Base-by-base conservation (phyloP, 2,113 vertebrate genomes). In the Mastomys coucha region DNA sequence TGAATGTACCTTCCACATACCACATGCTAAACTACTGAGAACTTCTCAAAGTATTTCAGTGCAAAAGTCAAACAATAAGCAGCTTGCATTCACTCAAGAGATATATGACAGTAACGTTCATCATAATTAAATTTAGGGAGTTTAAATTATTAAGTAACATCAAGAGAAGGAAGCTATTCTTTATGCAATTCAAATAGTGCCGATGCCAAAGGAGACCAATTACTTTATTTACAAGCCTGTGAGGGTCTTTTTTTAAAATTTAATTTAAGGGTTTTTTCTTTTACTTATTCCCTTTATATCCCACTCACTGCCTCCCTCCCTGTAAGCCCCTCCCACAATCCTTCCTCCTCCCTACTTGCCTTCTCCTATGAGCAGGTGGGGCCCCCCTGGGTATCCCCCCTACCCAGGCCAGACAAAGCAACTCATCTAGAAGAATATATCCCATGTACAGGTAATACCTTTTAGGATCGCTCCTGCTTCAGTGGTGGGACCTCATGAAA, bases 91-190 rank as follows among this genome's bases (percentile, higher is more conserved):
- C 51, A 45, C 56, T 93, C 73, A 56, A 82, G 56, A 89, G 28
- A 96, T 26, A 31, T 42, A 88, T 26, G 36, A 89, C 26, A 72
- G 45, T 28, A n/a, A 82, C 45, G 81, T 28, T 76, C 95, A 82
- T 49, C 28, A 42, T n/a, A 75, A 76, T 72, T n/a, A 75, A 76
- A 67, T 81, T 91, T 94, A 88, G 73, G 28, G 36, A 90, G 77
- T 65, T 93, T 73, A 76, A 93, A 85, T 95, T 63, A 33, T 75
- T 56, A 81, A 90, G 53, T 88, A 85, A 65, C 72, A 67, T 87
- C 72, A 81, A 28, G 69, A 92, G 42, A 53, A 95, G 39, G 39
- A 22, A 63, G 13, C 45, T 20, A 82, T 24, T 89, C n/a, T 89
- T 70, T 76, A 70, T 39, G 22, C 51, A 60, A 88, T 77, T 89